These are phyloP conservation scores for Threskiornis aethiopicus DNA, from an alignment of 2,797 vertebrate species.

Conservation along the genomic window DNA sequence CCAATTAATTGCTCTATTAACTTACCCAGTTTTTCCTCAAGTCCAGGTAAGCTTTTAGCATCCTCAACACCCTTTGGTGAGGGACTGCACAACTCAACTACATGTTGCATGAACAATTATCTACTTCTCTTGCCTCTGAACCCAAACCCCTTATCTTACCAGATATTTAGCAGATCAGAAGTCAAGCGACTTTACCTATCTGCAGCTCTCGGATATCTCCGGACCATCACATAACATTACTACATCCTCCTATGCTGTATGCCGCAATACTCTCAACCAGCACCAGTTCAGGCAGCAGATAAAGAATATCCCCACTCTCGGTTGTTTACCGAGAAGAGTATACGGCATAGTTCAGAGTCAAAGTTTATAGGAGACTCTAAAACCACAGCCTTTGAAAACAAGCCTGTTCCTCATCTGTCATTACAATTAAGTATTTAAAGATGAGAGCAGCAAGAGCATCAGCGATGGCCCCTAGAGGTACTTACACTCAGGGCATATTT, in stretches of 20 bases:
- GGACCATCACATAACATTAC: neutral
- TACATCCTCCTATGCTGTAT: fast-evolving
- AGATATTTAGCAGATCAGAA: neutral
- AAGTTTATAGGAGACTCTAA: neutral
- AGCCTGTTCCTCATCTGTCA: neutral
- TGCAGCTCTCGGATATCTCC: neutral
- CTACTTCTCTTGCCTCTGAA: neutral
- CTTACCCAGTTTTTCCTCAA: neutral
- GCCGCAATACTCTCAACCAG: fast-evolving
- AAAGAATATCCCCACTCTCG: neutral
- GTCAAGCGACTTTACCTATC: neutral
- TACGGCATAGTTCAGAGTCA: neutral
- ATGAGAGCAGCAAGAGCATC: neutral
- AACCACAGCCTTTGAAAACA: neutral
- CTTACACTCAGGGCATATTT: neutral
- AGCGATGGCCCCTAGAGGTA: neutral
- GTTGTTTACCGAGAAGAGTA: fast-evolving
- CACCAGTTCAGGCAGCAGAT: neutral
- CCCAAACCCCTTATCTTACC: neutral
- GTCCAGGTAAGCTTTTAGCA: neutral
- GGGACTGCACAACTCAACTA: fast-evolving
- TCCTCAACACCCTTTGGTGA: neutral
- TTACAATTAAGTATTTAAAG: neutral
- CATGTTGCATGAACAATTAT: neutral
- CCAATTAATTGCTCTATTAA: neutral